phyloP scores from a whole-genome alignment of 1,140 invertebrate genomes.

The Schlechtendalia chinensis region DNA sequence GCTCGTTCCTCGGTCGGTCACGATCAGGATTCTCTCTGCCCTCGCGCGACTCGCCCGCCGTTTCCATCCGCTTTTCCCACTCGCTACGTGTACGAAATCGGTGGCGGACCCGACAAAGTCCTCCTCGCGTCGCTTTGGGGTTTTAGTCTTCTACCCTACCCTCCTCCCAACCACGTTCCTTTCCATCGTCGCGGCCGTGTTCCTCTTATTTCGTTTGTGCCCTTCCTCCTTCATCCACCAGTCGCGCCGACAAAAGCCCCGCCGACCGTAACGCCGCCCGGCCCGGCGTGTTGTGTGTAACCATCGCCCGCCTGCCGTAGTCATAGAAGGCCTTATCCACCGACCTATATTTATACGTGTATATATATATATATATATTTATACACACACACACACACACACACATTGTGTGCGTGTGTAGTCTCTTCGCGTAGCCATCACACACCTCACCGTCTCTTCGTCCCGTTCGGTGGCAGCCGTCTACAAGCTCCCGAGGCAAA shows the following conservation, averaged over 20 bases:
- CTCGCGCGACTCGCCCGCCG: not conserved
- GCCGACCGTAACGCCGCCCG: slow-evolving; percentile 24
- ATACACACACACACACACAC: not conserved
- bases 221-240: slow-evolving; percentile 6
- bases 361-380: not conserved
- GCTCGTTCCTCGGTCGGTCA: slow-evolving; percentile 16
- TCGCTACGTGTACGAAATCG: slow-evolving; percentile 36
- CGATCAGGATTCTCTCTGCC: slow-evolving; percentile 38
- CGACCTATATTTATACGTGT: slow-evolving; percentile 14
- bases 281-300: slow-evolving; percentile 3
- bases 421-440: slow-evolving; percentile 41
- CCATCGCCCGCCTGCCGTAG: not conserved
- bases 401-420: slow-evolving; percentile 16
- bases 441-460: not conserved
- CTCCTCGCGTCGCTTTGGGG: slow-evolving; percentile 23
- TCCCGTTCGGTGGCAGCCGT: slow-evolving; percentile 21
- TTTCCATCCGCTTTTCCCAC: slow-evolving; percentile 18
- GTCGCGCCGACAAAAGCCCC: slow-evolving; percentile 23
- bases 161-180: not conserved
- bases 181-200: slow-evolving; percentile 55
- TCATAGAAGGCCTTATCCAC: slow-evolving; percentile 11
- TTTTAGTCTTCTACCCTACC: slow-evolving; percentile 14
- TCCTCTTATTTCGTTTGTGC: slow-evolving; percentile 53
- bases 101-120: slow-evolving; percentile 40
- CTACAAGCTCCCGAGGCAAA: slow-evolving; percentile 34